phyloP scores from a whole-genome alignment of 2,888 invertebrate species.

The Pasiphila rectangulata region DNA sequence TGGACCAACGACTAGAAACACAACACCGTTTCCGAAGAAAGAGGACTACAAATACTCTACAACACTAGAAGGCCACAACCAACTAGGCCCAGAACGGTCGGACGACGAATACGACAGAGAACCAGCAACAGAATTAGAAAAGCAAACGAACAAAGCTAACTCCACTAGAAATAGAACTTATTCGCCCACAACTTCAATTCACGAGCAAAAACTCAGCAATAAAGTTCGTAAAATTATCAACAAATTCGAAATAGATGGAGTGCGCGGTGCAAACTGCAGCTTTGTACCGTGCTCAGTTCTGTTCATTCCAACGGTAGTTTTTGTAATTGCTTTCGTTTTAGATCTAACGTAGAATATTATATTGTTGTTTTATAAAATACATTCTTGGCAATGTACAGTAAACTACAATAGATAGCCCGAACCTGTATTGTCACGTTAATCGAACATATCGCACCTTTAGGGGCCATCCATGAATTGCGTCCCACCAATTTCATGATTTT shows the following conservation, averaged over 20 bases:
- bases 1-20: conserved; percentile 83
- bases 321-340: conserved; percentile 33
- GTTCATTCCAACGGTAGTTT: conserved; percentile 27
- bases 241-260: conserved; percentile 51
- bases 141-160: conserved; percentile 37
- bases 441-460: too few relatives aligned
- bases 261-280: conserved; percentile 40
- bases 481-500: too few relatives aligned
- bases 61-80: conserved; percentile 66
- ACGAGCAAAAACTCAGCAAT: conserved; percentile 64
- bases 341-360: conserved; percentile 36
- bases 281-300: conserved; percentile 28
- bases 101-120: conserved; percentile 82
- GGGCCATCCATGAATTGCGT: too few relatives aligned
- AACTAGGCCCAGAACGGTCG: conserved; percentile 84
- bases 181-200: conserved; percentile 40
- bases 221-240: conserved; percentile 67
- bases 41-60: conserved; percentile 78
- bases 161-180: conserved; percentile 53
- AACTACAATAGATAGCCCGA: neutral
- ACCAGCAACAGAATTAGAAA: conserved; percentile 33
- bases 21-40: conserved; percentile 75
- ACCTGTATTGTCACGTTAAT: neutral
- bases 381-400: too few relatives aligned
- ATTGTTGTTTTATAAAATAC: neutral